Base-by-base conservation (phyloP, 2,888 invertebrate species). In the Torymus tubicola region DNA sequence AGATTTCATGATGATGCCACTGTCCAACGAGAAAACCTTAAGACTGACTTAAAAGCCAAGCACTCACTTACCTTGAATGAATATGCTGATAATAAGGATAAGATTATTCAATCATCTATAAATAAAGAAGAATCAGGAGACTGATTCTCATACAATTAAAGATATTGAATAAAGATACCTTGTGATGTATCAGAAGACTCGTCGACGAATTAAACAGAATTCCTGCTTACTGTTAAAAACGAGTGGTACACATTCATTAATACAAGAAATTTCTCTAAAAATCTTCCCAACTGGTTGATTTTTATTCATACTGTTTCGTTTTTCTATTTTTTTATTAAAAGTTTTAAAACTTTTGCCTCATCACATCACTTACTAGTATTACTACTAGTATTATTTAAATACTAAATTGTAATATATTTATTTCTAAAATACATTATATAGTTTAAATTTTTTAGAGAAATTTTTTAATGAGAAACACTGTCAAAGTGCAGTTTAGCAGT, bases 21-120 rank as follows among this genome's bases (percentile, higher is more conserved):
- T 80, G 79, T 86, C 86, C 88, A 87, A 77, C 87, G 86, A 86
- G 83, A 83, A 87, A 90, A 89, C 85, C 88, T 89, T 85, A 90
- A 90, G 90, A 90, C 90, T 90, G 90, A 90, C 84, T 89, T 89
- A 83, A 89, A 90, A 87, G 88, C 89, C 88, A 90, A 90, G 86
- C 87, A 86, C 87, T 89, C 85, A 80, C 84, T 85, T 86, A 87
- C 87, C 83, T 81, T 86, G 81, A 88, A 87, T 68, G 87, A 88
- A 24, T 88, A 87, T 81, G 82, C 84, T 31, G 87, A 88, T 78
- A 85, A 72, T 78, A 85, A 85, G 21, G 86, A 86, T 75, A 87
- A 89, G 65, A 85, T 84, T 78, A 84, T 82, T 80, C 83, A 85
- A 84, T 85, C 84, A 81, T 82, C 85, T 14, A 85, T 84, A 83